Conservation (phyloP, 2,888 invertebrate genomes). For the Sesia bembeciformis region DNA sequence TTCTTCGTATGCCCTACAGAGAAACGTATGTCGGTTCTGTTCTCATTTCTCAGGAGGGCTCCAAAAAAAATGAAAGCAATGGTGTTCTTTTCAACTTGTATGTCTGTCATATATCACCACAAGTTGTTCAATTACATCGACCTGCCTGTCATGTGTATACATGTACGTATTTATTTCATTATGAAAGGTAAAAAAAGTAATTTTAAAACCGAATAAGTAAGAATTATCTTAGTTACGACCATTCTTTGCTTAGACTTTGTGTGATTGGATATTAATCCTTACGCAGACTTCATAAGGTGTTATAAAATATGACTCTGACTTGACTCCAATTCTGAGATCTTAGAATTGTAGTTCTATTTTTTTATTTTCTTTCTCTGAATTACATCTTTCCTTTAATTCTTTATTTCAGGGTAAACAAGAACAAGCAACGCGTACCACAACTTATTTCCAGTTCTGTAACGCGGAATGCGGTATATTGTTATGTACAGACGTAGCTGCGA, state of each 20-base stretch:
- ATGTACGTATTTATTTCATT: slow-evolving; percentile 78
- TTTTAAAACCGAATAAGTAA: too few relatives aligned
- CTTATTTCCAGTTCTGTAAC: slow-evolving; percentile 98
- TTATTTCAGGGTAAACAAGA: slow-evolving; percentile 94
- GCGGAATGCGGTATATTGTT: slow-evolving; percentile 93
- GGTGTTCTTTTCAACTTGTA: slow-evolving; percentile 98
- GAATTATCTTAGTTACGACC: too few relatives aligned
- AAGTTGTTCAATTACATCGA: slow-evolving; percentile 98
- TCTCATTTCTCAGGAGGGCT: slow-evolving; percentile 97
- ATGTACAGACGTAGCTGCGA: slow-evolving; percentile 98
- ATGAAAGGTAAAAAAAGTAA: not conserved
- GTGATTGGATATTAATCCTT: too few relatives aligned
- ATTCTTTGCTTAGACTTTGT: too few relatives aligned
- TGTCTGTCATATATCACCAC: slow-evolving; percentile 96
- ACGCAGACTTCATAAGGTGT: too few relatives aligned
- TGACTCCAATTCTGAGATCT: too few relatives aligned
- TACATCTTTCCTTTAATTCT: too few relatives aligned
- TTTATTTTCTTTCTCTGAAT: too few relatives aligned
- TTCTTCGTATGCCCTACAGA: slow-evolving; percentile 97
- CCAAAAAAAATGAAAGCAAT: slow-evolving; percentile 92
- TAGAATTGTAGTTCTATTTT: too few relatives aligned
- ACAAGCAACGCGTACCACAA: slow-evolving; percentile 96
- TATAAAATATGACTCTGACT: too few relatives aligned
- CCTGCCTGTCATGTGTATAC: slow-evolving; percentile 95
- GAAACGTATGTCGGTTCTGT: slow-evolving; percentile 95